Evolutionary conservation across 64 coral and sea anemone genomes (phyloP), one percentile per base, ranked within the genome.

Genomic region (Montipora efflorescens): DNA sequence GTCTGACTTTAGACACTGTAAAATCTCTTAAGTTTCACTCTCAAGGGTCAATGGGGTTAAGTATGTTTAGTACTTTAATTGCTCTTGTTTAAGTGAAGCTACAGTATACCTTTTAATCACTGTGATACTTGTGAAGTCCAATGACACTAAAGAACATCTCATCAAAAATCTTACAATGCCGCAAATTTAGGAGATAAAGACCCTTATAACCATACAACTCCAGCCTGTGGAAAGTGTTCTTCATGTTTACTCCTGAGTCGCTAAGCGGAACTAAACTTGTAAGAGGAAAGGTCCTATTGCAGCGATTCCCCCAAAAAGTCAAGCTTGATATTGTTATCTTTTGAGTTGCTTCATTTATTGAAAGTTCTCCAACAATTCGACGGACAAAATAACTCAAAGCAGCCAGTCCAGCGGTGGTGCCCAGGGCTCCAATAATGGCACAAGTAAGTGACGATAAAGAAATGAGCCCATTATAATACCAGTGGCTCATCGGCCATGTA

Each of bases 251-350:
- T 76, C 92, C 95, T 18, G 84, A 84, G 84, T 97, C 95, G 70
- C 77, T 91, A 13, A 97, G 49, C 25, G 95, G 95, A 36, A 90
- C 78, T 1, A 97, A 28, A 21, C 19, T 50, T 23, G 82, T 49
- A 0, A 91, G 14, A 12, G 88, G 95, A 20, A 97, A 55, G 14
- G 67, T 74, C 48, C 25, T 72, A 87, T 94, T 92, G 48, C 79
- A 76, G 44, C 96, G 89, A 68, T 95, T 97, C 25, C 96, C 96
- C 96, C 96, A 97, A 81, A 97, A 97, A 46, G 93, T 89, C 10
- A 97, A 69, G 16, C 93, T 94, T 83, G 96, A 97, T 78, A 97
- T 97, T 15, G 57, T 91, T 28, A 97, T 47, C n/a, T 87, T 49
- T 71, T 88, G 89, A 48, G 59, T 66, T 16, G 3, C 5, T 78